Evolutionary conservation across 2,797 vertebrate genomes (phyloP).

Genomic region (Macropodus opercularis): DNA sequence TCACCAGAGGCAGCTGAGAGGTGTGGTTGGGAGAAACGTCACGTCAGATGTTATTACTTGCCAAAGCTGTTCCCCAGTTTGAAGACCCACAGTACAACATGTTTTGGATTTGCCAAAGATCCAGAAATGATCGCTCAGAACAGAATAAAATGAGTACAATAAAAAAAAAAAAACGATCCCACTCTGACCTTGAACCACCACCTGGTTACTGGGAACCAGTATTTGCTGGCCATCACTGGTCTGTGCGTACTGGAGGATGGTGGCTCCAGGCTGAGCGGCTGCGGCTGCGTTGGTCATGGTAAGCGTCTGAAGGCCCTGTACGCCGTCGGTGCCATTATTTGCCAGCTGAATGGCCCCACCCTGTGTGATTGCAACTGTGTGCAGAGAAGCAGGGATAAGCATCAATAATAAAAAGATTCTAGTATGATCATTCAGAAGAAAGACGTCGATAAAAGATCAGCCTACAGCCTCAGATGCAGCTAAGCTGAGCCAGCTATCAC

Average conservation of each 20-base stretch:
- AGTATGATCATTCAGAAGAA: no score
- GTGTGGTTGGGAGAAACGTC: not conserved
- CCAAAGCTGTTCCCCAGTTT: not conserved
- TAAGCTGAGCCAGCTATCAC: slow-evolving; percentile 55
- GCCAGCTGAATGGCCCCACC: slow-evolving; percentile 97
- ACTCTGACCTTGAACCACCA: slow-evolving; percentile 94
- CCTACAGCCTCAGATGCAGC: not conserved
- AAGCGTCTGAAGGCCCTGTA: slow-evolving; percentile 94
- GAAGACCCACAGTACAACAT: not conserved
- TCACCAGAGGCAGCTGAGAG: slow-evolving; percentile 91
- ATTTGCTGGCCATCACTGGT: slow-evolving; percentile 98
- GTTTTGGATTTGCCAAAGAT: not conserved
- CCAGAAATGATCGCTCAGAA: not conserved
- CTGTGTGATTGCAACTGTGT: slow-evolving; percentile 95
- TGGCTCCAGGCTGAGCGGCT: slow-evolving; percentile 90
- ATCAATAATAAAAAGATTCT: not conserved
- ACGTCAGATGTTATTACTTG: not conserved
- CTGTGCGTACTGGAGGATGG: slow-evolving; percentile 98
- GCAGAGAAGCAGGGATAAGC: not conserved
- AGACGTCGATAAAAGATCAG: no score
- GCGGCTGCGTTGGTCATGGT: slow-evolving; percentile 93
- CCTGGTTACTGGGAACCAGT: slow-evolving; percentile 97
- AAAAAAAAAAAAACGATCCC: not conserved
- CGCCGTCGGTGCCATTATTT: slow-evolving; percentile 96
- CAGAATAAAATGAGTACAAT: not conserved